These are phyloP conservation scores for Labia minor DNA, from an alignment of 2,888 invertebrate genomes.

Conservation along the genomic window DNA sequence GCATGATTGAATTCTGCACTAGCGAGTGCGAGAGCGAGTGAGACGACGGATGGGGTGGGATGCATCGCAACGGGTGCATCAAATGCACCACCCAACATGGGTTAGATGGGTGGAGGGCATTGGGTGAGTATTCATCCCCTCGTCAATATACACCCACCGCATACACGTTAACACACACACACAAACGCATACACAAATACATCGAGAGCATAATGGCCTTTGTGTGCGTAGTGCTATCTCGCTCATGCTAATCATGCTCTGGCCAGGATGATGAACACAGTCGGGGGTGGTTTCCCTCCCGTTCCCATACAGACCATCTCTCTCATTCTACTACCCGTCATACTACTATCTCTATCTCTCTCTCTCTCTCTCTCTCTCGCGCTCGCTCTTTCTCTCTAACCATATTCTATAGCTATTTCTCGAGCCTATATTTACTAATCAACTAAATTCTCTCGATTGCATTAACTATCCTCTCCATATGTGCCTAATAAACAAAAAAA, in stretches of 20 bases:
- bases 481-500: too few relatives aligned
- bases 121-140: neutral
- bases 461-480: too few relatives aligned
- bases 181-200: neutral
- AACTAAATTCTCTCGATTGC: too few relatives aligned
- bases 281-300: neutral
- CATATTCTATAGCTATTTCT: too few relatives aligned
- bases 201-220: neutral
- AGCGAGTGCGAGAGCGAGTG: slow-evolving; percentile 8
- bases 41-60: slow-evolving; percentile 17
- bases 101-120: neutral
- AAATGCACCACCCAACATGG: neutral
- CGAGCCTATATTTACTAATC: too few relatives aligned
- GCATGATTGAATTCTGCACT: neutral
- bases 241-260: slow-evolving; percentile 8
- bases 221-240: neutral
- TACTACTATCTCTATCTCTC: too few relatives aligned
- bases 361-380: neutral
- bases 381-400: neutral
- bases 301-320: too few relatives aligned
- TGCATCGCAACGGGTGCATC: slow-evolving; percentile 13
- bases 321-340: neutral
- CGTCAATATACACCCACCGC: neutral
- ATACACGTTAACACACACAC: neutral
- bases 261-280: slow-evolving; percentile 3